phyloP scores from a whole-genome alignment of 2,888 invertebrate species.

The Boloria euphrosyne region DNA sequence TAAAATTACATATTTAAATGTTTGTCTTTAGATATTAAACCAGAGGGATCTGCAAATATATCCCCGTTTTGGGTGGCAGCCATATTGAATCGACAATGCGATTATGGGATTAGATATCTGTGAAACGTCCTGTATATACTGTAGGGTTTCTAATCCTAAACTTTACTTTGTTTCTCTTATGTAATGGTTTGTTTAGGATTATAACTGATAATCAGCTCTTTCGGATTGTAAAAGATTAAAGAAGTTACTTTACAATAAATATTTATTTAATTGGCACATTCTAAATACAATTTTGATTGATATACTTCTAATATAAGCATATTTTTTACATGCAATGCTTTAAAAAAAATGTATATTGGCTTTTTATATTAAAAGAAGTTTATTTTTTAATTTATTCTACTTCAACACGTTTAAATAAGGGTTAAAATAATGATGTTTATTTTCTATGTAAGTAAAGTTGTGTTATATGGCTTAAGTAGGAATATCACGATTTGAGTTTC shows the following conservation, averaged over 20 bases:
- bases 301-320: no score
- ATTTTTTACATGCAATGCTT: no score
- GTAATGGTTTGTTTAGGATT: slow-evolving; percentile 23
- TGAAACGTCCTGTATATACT: slow-evolving; percentile 34
- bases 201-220: slow-evolving; percentile 8
- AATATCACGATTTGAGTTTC: slow-evolving; percentile 1
- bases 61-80: slow-evolving; percentile 50
- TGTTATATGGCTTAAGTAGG: background rate
- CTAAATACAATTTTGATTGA: no score
- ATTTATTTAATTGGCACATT: no score
- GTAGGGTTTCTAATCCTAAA: slow-evolving; percentile 52
- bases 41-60: background rate
- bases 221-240: slow-evolving; percentile 1
- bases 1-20: background rate
- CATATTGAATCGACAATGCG: slow-evolving; percentile 60
- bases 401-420: no score
- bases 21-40: background rate
- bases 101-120: slow-evolving; percentile 61
- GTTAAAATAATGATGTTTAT: no score
- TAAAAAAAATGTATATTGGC: no score
- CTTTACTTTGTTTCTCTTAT: slow-evolving; percentile 30
- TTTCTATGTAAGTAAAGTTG: background rate
- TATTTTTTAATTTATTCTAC: no score
- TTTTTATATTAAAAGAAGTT: no score
- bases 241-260: background rate